Evolutionary conservation across 2,113 vertebrate species (phyloP), one percentile per base, ranked within the genome.

Genomic region (Siniperca knerii): DNA sequence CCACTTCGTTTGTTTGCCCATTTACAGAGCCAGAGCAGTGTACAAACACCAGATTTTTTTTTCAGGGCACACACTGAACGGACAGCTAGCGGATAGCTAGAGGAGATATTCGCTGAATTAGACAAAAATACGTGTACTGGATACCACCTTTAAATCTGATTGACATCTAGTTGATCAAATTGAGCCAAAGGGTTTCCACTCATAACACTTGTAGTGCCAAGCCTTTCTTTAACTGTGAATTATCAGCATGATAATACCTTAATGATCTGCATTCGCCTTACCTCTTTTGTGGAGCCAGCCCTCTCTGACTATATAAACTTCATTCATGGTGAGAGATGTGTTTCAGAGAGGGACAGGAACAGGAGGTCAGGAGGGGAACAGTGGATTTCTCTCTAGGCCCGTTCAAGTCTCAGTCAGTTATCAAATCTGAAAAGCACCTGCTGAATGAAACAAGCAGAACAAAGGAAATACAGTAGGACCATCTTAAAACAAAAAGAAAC

Each of bases 201-300:
- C 21, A 46, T 33, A 57, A 44, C 23, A 66, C 9, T 66, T 13
- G 33, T 20, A 20, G 16, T 57, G 48, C 8, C 8, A 20, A 29
- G 23, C 13, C 9, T n/a, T 52, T 77, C n/a, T 67, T 42, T 23
- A 1, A 21, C 37, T 57, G 2, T 25, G 2, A 65, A 57, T 57
- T 25, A 76, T 29, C 15, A 25, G 20, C n/a, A 48, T 23, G 35
- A 64, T 10, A 12, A 71, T 18, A 77, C 37, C 21, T 29, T 29
- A 61, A 42, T 23, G 25, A n/a, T 55, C 33, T 0, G 18, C 21
- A 11, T 33, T 42, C 16, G 12, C 33, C 60, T 79, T 79, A 95
- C 95, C 95, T 94, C 95, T 87, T 87, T 95, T 95, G 4, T 94
- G 93, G 62, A 95, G 94, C 95, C 95, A 95, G 40, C 95, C 95